These are phyloP conservation scores for Epinephelus moara DNA, from an alignment of 2,113 vertebrate species.

Conservation along the genomic window DNA sequence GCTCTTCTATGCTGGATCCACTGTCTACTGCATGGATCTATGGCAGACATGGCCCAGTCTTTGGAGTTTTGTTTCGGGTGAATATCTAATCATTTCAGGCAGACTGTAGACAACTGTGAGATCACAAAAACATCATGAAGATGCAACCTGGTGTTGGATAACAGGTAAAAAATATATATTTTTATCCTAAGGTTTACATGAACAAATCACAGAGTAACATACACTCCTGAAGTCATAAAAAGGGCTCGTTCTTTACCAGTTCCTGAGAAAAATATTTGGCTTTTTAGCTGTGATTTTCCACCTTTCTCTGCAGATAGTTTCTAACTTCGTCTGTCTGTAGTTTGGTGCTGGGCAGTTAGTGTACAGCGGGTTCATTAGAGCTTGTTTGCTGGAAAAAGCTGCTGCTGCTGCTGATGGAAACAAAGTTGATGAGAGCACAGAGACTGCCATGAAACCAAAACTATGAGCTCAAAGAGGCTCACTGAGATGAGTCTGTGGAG, in stretches of 20 bases:
- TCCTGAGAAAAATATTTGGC: not conserved
- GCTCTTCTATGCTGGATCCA: not conserved
- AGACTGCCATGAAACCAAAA: not conserved
- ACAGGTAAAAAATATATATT: not conserved
- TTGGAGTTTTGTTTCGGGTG: not conserved
- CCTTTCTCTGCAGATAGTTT: not conserved
- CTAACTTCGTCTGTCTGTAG: not conserved
- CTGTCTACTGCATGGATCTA: not conserved
- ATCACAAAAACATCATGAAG: not conserved
- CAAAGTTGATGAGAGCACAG: not conserved
- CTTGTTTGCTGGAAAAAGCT: slow-evolving; percentile 10
- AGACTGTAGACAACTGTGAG: not conserved
- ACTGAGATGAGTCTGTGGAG: not conserved
- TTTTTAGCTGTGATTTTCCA: not conserved
- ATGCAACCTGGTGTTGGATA: not conserved
- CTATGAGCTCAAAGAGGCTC: not conserved
- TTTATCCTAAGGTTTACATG: not conserved
- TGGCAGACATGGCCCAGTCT: not conserved
- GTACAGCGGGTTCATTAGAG: not conserved
- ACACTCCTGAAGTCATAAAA: not conserved
- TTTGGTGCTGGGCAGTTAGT: not conserved
- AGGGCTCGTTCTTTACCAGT: not conserved
- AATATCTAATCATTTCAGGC: not conserved
- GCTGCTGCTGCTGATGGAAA: not conserved
- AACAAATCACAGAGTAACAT: not conserved